Evolutionary conservation across 2,888 invertebrate species (phyloP), one percentile per base, ranked within the genome.

Genomic region (Laspeyria flexula): DNA sequence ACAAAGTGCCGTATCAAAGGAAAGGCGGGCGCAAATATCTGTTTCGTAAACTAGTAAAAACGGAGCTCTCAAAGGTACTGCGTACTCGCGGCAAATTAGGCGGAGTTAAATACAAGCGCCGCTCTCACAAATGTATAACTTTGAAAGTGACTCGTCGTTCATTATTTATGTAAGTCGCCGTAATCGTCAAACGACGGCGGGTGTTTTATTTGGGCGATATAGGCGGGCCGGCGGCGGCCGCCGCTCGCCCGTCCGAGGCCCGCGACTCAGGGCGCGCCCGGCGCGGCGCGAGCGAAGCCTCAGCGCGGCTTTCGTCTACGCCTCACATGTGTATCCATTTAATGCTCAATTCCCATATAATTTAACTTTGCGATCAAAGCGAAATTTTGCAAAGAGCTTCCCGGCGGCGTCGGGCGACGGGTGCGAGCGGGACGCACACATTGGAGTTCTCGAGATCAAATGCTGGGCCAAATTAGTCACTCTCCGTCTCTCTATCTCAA

Each of bases 401-500:
- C 87, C 90, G 88, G 82, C 87, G 83, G 80, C 81, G 81, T 85
- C 18, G 25, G 25, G 85, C 29, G n/a, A 13, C 13, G 31, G 79
- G 90, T 79, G 90, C 82, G 90, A 89, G 90, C 70, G 86, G 80
- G 92, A 89, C 85, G 82, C 81, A 78, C 77, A 77, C 85, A 83
- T 81, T 79, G 85, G 83, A 88, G 88, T 86, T 86, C 81, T 85
- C 84, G 90, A 91, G 91, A 91, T 92, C 92, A 91, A 92, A 92
- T 92, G 92, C 90, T 91, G 90, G 92, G 92, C 91, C 90, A 91
- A 92, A 92, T 92, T 92, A 91, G 92, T 92, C 91, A 91, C 92
- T 92, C 92, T 90, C 91, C 90, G 91, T 90, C 90, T 92, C 92
- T 92, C 91, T 92, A 92, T 92, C 92, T 92, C 92, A 92, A 92